Evolutionary conservation across 1,140 invertebrate species (phyloP), one percentile per base, ranked within the genome.

Genomic region (Brachionus koreanus): DNA sequence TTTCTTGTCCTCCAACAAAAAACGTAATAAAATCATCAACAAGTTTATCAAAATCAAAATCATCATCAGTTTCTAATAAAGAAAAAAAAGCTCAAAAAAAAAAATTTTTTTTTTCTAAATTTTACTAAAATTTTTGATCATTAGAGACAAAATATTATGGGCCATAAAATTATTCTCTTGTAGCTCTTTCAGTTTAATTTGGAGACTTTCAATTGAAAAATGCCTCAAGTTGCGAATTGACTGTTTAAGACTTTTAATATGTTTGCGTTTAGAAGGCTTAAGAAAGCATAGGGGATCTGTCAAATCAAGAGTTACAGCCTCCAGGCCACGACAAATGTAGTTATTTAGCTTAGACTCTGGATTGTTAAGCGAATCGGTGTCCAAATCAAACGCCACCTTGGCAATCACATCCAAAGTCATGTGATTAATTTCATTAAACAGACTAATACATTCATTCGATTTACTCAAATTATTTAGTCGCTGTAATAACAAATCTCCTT

Each of bases 1-100:
- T 77, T 49, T 77, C 74, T 77, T 77, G 74, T 16, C 74, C 74
- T n/a, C 23, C 74, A 16, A 77, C 46, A 61, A 77, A 77, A 77
- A 77, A 77, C 13, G 74, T 77, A 6, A 77, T 33, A 77, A 77
- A 77, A 61, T 77, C 74, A 39, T 77, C 74, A 25, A 77, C 52
- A 33, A 77, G 37, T 57, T 37, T 52, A 16, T 77, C 74, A 52
- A 49, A 57, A 57, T 77, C 74, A 77, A 77, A 61, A 33, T 49
- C 46, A 7, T 61, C 52, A 5, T 77, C 74, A 6, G 25, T 61
- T 49, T 49, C 74, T 57, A 13, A 5, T 23, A 9, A 16, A 7
- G 19, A 69, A 75, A 43, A 52, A 39, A 33, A 43, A 25, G 25
- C 25, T 3, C 3, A 35, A 33, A 52, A 23, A 19, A 42, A 10